Base-by-base conservation (phyloP, 2,888 invertebrate species). In the Oeneis ivallda region DNA sequence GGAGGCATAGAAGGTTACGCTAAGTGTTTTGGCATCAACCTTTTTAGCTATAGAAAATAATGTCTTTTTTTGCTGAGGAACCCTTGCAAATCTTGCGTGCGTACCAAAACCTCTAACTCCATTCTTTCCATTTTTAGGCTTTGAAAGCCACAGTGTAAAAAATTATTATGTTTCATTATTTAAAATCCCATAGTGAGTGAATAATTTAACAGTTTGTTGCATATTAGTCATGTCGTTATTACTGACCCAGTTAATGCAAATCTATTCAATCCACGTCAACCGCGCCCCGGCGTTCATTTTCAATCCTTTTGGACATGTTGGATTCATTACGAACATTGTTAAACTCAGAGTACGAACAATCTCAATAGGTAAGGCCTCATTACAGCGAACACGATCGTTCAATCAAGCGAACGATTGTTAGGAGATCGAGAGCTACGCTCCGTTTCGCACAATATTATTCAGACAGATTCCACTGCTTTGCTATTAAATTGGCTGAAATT, bases 351-450 rank as follows among this genome's bases (percentile, higher is more conserved):
- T 83, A 84, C 80, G 81, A 82, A 80, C 80, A 79, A 76, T 74
- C 72, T 72, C 74, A 71, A 75, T 75, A 76, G 75, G 76, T 76
- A 78, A 78, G 76, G 77, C 75, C 84, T 85, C 84, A 86, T 87
- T 86, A 86, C 76, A 72, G 68, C 72, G 79, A 79, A 83, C 84
- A 84, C 84, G 86, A 83, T 79, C 77, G 75, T 75, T 83, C 84
- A 86, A 87, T 86, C 86, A 86, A 75, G 75, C 69, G 67, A 70
- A 62, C 76, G 78, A 85, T 85, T 86, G 85, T 84, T 83, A 77
- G 72, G 68, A 72, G 83, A 85, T 86, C 83, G 83, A 85, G 86
- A 82, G 83, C 81, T 79, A 76, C 76, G 78, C 81, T 80, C 80
- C 74, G 81, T 80, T 87, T 88, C 82, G 81, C 83, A 85, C 86